Evolutionary conservation across 2,797 vertebrate genomes (phyloP), one percentile per base, ranked within the genome.

Genomic region (Danio aesculapii): DNA sequence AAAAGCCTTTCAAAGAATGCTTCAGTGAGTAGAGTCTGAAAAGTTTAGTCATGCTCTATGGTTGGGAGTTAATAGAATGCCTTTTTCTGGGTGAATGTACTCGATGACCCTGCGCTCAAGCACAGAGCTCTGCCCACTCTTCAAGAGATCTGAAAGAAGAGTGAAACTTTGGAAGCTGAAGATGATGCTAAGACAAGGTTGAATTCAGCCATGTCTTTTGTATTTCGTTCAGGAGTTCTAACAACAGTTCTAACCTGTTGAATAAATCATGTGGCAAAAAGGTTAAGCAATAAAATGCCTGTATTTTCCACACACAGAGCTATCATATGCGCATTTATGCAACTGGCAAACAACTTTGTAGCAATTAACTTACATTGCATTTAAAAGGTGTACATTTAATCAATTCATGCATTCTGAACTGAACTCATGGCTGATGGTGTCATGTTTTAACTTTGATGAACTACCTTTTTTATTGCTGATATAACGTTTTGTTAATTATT

Each of bases 11-110:
- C 13, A 52, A 46, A n/a, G 50, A 62, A 70, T 44, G 11, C 61
- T 74, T 73, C 14, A 73, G 21, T 64, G 41, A 66, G 49, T 74
- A 57, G 8, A 59, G 76, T 78, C 64, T 77, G 62, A 61, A 74
- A 73, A 67, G 52, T 64, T 66, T 74, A 57, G 61, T 49, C 61
- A 63, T 70, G 17, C 57, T 68, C 52, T 77, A 66, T 55, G 75
- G 49, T 77, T 66, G 50, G 75, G 50, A 77, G 61, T 76, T 76
- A 76, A 76, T 66, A 77, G 50, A 66, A 55, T 46, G 75, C 8
- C 74, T 55, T 46, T 66, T 64, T 46, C 59, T 19, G 73, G 59
- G 58, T 75, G 19, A 49, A n/a, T 76, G 74, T 19, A 53, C 59
- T 64, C 11, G 6, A 8, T 64, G 75, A 77, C 75, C 75, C 75